Evolutionary conservation across 2,888 invertebrate species (phyloP), one percentile per base, ranked within the genome.

Genomic region (Coremacera marginata): DNA sequence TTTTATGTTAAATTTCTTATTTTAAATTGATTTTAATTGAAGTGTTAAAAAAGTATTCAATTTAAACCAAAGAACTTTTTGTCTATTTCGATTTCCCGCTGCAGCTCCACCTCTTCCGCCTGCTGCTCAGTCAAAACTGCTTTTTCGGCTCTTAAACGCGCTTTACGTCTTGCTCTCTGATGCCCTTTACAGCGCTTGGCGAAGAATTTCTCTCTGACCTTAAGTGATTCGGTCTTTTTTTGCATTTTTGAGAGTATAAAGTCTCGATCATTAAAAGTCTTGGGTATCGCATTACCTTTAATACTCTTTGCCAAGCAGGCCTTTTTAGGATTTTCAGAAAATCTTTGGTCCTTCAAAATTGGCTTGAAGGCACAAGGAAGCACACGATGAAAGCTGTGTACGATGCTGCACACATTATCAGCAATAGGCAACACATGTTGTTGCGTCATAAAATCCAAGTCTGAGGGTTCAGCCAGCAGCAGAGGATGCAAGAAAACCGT

Each of bases 281-380:
- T 57, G 49, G 72, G 34, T 11, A 19, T 16, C 25, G 37, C n/a
- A 7, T 37, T 27, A 22, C 2, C 27, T 27, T 11, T 60, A 8
- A 14, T 60, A 8, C 25, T 14, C 9, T 60, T 60, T 63, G 27
- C 7, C 63, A 31, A n/a, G 5, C 63, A 31, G 27, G 7, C 0
- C 5, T 63, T 63, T 16, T 22, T 19, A 8, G 55, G n/a, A n/a
- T n/a, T 22, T 55, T 55, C 55, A 19, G 19, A 0, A 8, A n/a
- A 19, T 19, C 19, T 55, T 55, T 55, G 22, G 14, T 51, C 55
- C 9, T 67, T 70, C 19, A 52, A 51, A 0, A 37, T 27, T 34
- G 74, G 80, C 44, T 81, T 82, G 76, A 89, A 89, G 0, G 84
- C 70, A 16, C 85, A 84, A 0, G 88, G 89, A 49, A 88, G 37